Evolutionary conservation across 2,888 invertebrate genomes (phyloP).

Genomic region (Drosophila niveifrons): DNA sequence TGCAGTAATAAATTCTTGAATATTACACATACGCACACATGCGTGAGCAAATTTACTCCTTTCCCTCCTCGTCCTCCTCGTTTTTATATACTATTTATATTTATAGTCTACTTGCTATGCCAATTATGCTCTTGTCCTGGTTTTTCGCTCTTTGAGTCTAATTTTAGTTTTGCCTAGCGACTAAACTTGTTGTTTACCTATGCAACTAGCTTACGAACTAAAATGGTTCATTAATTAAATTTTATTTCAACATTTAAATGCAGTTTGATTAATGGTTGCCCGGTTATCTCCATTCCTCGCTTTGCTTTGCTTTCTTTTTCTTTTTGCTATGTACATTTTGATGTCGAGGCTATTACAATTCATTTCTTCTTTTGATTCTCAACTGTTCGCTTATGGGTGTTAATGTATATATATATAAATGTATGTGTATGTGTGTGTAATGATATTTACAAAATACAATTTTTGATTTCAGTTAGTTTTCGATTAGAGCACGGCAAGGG

Average conservation of each 20-base stretch:
- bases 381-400: constrained; percentile 24
- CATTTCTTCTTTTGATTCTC: constrained; percentile 21
- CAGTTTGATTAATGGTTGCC: constrained; percentile 77
- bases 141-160: constrained; percentile 9
- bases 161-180: constrained; percentile 17
- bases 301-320: not conserved
- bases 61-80: not conserved
- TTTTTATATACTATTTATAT: not conserved
- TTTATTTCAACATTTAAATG: constrained; percentile 74
- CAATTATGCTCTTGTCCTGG: not conserved
- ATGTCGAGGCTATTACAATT: constrained; percentile 50
- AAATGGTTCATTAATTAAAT: constrained; percentile 43
- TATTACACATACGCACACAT: constrained; percentile 15
- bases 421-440: constrained; percentile 17
- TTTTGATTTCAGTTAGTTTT: constrained; percentile 74
- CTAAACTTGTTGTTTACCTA: constrained; percentile 23
- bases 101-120: not conserved
- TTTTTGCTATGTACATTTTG: constrained; percentile 67
- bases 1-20: constrained; percentile 21
- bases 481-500: constrained; percentile 36
- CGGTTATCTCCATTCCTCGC: constrained; percentile 29
- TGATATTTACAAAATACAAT: constrained; percentile 51
- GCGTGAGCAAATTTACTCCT: not conserved
- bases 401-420: constrained; percentile 3
- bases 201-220: constrained; percentile 38